A percentile compares a stretch with the other conserved stretches of the same genome.
Evolutionary conservation across 2,113 vertebrate species (phyloP).

Genomic region (Dinomys branickii): DNA sequence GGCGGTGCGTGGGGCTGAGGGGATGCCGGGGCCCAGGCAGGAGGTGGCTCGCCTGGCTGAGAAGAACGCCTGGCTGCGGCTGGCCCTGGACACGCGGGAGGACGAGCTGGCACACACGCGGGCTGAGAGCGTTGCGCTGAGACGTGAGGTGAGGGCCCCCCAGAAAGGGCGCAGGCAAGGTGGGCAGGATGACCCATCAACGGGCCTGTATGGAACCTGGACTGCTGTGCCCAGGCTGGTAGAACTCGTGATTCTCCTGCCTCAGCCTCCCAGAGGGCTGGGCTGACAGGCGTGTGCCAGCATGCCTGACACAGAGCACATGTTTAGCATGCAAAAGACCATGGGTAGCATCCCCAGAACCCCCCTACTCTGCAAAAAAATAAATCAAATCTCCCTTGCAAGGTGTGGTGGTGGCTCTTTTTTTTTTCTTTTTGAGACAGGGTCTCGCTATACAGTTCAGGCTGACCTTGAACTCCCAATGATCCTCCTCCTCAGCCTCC

Average conservation of each 20-base stretch:
- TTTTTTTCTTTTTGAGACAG: too few species aligned
- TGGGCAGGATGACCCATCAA: background rate
- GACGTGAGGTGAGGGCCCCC: slow-evolving; percentile 81
- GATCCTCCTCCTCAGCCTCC: too few species aligned
- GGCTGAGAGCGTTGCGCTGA: slow-evolving; percentile 87
- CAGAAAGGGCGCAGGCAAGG: too few species aligned
- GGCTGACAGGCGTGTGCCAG: background rate
- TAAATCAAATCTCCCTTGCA: background rate
- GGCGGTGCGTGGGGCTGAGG: background rate
- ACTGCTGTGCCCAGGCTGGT: background rate
- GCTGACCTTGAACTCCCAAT: too few species aligned
- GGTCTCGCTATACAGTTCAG: too few species aligned
- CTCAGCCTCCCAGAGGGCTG: background rate
- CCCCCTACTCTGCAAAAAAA: background rate
- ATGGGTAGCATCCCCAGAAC: background rate
- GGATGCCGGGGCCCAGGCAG: slow-evolving; percentile 74
- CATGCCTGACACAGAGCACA: background rate
- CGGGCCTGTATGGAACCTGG: background rate
- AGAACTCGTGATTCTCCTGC: background rate
- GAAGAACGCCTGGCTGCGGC: slow-evolving; percentile 82
- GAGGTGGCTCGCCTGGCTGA: slow-evolving; percentile 78
- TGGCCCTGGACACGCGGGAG: slow-evolving; percentile 79
- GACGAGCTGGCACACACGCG: slow-evolving; percentile 83
- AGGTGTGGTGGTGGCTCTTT: background rate
- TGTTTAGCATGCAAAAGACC: background rate